phyloP scores from a whole-genome alignment of 2,888 invertebrate genomes.

The Hesperia comma region DNA sequence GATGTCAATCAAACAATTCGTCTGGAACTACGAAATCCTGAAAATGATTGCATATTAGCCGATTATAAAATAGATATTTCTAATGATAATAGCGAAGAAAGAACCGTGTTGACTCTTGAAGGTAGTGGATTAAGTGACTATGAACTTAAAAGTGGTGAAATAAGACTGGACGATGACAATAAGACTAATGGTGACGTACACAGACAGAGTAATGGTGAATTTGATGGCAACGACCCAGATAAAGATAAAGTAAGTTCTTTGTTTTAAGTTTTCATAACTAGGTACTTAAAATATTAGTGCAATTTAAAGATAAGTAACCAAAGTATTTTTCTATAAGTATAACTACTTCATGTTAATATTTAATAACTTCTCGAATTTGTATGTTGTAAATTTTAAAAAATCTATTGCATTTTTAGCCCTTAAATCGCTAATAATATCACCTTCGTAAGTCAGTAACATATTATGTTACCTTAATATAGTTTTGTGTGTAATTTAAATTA shows the following conservation, averaged over 20 bases:
- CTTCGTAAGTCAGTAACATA: too few species aligned
- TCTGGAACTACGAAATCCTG: slow-evolving; percentile 62
- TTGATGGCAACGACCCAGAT: slow-evolving; percentile 50
- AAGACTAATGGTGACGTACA: slow-evolving; percentile 50
- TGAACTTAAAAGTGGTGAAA: slow-evolving; percentile 52
- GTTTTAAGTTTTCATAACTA: not conserved
- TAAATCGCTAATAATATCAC: too few species aligned
- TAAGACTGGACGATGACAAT: slow-evolving; percentile 47
- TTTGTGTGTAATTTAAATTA: too few species aligned
- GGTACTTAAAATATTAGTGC: too few species aligned
- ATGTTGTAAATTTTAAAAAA: too few species aligned
- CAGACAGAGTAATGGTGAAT: slow-evolving; percentile 51
- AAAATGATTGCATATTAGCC: slow-evolving; percentile 40
- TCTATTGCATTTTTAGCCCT: too few species aligned
- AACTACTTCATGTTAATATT: too few species aligned
- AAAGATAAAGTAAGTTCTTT: slow-evolving; percentile 60
- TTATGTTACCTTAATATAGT: too few species aligned
- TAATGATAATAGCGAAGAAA: slow-evolving; percentile 41
- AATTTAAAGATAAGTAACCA: too few species aligned
- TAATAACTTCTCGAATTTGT: too few species aligned
- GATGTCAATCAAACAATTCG: slow-evolving; percentile 65
- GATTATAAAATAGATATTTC: slow-evolving; percentile 27
- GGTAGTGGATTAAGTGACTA: slow-evolving; percentile 54
- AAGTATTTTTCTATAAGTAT: too few species aligned
- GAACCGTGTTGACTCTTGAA: slow-evolving; percentile 46